phyloP scores from a whole-genome alignment of 2,797 vertebrate genomes.

The Cryptoblepharus egeriae region DNA sequence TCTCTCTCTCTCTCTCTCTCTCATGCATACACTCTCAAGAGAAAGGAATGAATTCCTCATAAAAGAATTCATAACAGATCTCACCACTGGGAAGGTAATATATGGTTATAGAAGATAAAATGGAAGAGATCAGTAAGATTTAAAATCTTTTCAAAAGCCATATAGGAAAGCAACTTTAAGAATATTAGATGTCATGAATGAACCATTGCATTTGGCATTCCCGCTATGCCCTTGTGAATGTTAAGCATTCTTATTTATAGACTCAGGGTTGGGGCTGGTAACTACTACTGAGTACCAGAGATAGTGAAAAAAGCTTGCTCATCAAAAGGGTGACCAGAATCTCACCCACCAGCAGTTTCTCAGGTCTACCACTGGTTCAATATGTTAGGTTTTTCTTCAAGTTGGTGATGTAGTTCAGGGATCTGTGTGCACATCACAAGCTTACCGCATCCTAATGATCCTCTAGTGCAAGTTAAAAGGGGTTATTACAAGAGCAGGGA shows the following conservation, averaged over 20 bases:
- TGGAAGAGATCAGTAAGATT: conserved; percentile 34
- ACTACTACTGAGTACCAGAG: fast-evolving
- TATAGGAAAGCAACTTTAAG: conserved; percentile 32
- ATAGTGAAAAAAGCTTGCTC: fast-evolving
- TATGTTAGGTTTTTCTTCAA: no score
- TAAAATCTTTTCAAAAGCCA: conserved; percentile 40
- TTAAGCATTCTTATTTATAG: conserved; percentile 22
- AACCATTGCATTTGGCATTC: conserved; percentile 33
- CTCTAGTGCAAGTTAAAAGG: no score
- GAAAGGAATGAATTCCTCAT: conserved; percentile 40
- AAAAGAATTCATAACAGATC: conserved; percentile 48
- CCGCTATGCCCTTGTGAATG: conserved; percentile 37
- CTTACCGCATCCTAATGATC: no score
- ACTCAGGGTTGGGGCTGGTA: not conserved
- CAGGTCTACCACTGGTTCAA: no score
- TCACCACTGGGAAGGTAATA: conserved; percentile 40
- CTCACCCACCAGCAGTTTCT: no score
- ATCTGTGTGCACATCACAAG: no score
- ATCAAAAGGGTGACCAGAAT: no score
- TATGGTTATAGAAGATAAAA: conserved; percentile 51
- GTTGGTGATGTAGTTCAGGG: not conserved
- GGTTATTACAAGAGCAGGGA: no score
- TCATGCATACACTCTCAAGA: no score
- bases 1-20: no score
- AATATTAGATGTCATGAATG: conserved; percentile 40